Evolutionary conservation across 2,888 invertebrate species (phyloP).

Genomic region (Philereme transversata): DNA sequence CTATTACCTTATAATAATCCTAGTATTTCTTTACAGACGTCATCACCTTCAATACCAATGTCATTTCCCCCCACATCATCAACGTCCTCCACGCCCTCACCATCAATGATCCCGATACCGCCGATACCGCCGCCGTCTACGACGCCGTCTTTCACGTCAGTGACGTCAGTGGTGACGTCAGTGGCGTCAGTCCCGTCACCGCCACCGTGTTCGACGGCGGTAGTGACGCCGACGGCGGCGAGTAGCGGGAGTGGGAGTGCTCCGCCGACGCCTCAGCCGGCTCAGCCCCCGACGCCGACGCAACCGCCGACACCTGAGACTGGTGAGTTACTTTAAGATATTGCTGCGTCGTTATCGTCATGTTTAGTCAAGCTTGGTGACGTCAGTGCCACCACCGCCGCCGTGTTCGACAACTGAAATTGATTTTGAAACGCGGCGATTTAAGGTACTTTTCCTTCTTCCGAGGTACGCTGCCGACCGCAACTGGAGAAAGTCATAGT

Average conservation of each 20-base stretch:
- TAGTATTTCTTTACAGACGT: conserved; percentile 20
- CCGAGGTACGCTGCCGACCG: too few species aligned
- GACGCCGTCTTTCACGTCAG: conserved; percentile 29
- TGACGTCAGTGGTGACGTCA: conserved; percentile 25
- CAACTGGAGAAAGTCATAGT: too few species aligned
- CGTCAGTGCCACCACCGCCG: too few species aligned
- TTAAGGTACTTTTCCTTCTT: too few species aligned
- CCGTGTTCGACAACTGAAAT: too few species aligned
- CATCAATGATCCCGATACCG: conserved; percentile 26
- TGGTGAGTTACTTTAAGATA: conserved; percentile 51
- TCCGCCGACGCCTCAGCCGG: conserved; percentile 65
- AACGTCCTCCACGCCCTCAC: conserved; percentile 38
- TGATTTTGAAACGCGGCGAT: too few species aligned
- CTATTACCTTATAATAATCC: too few species aligned
- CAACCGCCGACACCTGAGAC: conserved; percentile 68
- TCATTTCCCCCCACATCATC: conserved; percentile 12
- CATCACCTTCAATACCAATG: conserved; percentile 29
- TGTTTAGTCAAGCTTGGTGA: too few species aligned
- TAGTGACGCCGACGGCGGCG: conserved; percentile 37
- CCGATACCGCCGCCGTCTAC: conserved; percentile 27
- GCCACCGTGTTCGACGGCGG: conserved; percentile 35
- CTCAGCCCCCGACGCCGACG: conserved; percentile 65
- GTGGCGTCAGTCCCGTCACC: conserved; percentile 23
- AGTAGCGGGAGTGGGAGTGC: conserved; percentile 47
- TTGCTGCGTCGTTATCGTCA: too few species aligned